phyloP scores from a whole-genome alignment of 2,113 vertebrate species.

The Semicossyphus pulcher region DNA sequence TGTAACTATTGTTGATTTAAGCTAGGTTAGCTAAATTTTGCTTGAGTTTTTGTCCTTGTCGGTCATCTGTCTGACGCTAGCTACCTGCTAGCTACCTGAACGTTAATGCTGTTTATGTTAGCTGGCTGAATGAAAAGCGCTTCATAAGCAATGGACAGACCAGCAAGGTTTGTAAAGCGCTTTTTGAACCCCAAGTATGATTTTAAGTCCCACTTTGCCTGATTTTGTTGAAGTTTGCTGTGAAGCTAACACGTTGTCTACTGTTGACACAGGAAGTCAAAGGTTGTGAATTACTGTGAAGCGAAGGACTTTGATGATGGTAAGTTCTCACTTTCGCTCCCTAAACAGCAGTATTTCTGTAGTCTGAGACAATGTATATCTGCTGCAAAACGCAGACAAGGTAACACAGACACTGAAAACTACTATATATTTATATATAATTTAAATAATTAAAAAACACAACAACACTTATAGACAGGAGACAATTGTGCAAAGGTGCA shows the following conservation, averaged over 20 bases:
- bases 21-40: background rate
- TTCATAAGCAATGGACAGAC: constrained; percentile 72
- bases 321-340: no score
- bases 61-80: no score
- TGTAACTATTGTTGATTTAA: background rate
- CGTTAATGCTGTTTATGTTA: background rate
- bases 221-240: background rate
- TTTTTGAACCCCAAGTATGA: background rate
- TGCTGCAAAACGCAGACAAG: no score
- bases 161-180: constrained; percentile 68
- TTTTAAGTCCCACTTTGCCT: no score
- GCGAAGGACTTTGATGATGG: constrained; percentile 73
- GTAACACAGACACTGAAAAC: no score
- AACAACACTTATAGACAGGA: no score
- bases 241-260: background rate
- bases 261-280: constrained; percentile 73
- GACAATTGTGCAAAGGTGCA: no score
- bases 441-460: no score
- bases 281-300: constrained; percentile 78
- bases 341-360: no score
- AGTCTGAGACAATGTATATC: no score
- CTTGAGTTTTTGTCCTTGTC: no score
- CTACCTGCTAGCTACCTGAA: background rate
- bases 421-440: no score
- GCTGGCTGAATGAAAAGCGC: background rate